Evolutionary conservation across 2,888 invertebrate genomes (phyloP), one percentile per base, ranked within the genome.

Genomic region (Eupithecia inturbata): DNA sequence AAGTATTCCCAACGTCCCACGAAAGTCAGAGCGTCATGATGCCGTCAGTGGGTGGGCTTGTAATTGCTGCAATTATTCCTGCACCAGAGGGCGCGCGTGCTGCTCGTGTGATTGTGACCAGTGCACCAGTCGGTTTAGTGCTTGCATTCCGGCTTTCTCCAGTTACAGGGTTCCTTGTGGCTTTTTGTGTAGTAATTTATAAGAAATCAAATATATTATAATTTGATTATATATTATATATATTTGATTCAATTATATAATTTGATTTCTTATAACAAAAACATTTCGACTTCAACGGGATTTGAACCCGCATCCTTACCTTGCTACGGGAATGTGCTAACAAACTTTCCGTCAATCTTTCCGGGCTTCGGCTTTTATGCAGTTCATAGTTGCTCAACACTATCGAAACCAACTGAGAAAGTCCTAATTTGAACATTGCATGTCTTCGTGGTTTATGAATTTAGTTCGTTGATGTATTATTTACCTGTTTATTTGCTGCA

Each of bases 21-120:
- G n/a, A n/a, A n/a, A n/a, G n/a, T n/a, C n/a, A n/a, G n/a, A n/a
- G n/a, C n/a, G n/a, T n/a, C n/a, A n/a, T n/a, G n/a, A n/a, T n/a
- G n/a, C n/a, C n/a, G n/a, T 83, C 81, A 80, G 83, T 85, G 89
- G 87, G 88, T 88, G 88, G 88, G 82, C 89, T 79, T 57, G 82
- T 89, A 88, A 89, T 87, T 79, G 85, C 81, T 70, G 87, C 83
- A 82, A 89, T 89, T 88, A 88, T 79, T 67, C 68, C 68, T 70
- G 78, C 79, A 83, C 86, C 87, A 82, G 83, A 84, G 87, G 87
- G 86, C 84, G 82, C 85, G 85, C 88, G 87, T 88, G 89, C 80
- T 78, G 68, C 73, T 76, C 79, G 78, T 81, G 82, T 84, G 85
- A 71, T 71, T 71, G 71, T 71, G 68, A 71, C 64, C 68, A 57